Evolutionary conservation across 1,140 invertebrate genomes (phyloP).

Genomic region (Ips nitidus): DNA sequence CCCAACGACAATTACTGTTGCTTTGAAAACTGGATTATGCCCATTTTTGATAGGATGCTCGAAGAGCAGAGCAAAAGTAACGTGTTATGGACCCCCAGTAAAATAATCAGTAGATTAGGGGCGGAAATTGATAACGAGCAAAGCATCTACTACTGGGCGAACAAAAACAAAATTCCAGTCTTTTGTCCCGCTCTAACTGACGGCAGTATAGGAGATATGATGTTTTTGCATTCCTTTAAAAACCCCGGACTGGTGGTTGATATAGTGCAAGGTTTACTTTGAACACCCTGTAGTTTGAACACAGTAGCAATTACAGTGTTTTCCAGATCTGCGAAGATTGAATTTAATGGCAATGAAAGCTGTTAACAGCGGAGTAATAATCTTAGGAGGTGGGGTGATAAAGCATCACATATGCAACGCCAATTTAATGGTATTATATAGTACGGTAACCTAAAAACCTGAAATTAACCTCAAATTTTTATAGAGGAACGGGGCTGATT

Average conservation of each 20-base stretch:
- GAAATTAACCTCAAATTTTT: background rate
- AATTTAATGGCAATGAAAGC: slow-evolving; percentile 97
- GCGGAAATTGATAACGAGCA: slow-evolving; percentile 87
- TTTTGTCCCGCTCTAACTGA: slow-evolving; percentile 98
- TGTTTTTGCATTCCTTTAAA: slow-evolving; percentile 96
- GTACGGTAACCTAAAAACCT: background rate
- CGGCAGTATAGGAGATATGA: slow-evolving; percentile 98
- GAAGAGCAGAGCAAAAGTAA: slow-evolving; percentile 79
- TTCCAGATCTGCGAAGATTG: slow-evolving; percentile 79
- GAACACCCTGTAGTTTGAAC: background rate
- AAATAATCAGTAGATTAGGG: slow-evolving; percentile 81
- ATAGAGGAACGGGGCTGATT: slow-evolving; percentile 97
- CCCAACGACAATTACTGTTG: slow-evolving; percentile 98
- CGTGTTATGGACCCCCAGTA: slow-evolving; percentile 91
- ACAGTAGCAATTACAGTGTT: background rate
- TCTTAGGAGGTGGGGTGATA: slow-evolving; percentile 94
- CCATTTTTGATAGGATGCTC: slow-evolving; percentile 89
- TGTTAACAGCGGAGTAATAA: slow-evolving; percentile 92
- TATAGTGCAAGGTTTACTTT: slow-evolving; percentile 76
- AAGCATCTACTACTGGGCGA: slow-evolving; percentile 98
- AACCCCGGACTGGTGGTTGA: slow-evolving; percentile 92
- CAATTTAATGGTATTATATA: slow-evolving; percentile 80
- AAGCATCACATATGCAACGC: slow-evolving; percentile 99
- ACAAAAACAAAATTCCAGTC: slow-evolving; percentile 96
- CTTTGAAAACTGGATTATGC: slow-evolving; percentile 98